These are phyloP conservation scores for Margarornis squamiger DNA, from an alignment of 2,797 vertebrate species.

Conservation along the genomic window DNA sequence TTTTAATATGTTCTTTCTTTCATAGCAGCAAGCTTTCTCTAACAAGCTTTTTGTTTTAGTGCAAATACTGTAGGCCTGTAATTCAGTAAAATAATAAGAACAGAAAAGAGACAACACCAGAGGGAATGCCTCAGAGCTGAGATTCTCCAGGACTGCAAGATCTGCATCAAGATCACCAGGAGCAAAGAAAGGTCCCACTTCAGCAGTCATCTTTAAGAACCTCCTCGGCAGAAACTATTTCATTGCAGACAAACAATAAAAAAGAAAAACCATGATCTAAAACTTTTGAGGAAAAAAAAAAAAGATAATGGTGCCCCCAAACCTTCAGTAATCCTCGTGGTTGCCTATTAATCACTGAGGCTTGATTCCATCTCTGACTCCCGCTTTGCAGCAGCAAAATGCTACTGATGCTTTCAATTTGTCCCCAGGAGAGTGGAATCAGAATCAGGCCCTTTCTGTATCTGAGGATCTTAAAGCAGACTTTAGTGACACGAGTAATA, in stretches of 20 bases:
- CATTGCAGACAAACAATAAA: neutral
- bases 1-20: constrained; percentile 75
- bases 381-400: neutral
- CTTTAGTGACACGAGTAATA: constrained; percentile 64
- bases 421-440: neutral
- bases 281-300: neutral
- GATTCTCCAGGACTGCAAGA: constrained; percentile 51
- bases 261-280: neutral
- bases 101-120: constrained; percentile 46
- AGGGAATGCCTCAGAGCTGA: constrained; percentile 61
- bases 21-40: constrained; percentile 81
- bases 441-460: constrained; percentile 12
- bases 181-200: constrained; percentile 31
- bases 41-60: constrained; percentile 80
- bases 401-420: neutral
- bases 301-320: constrained; percentile 57
- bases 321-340: constrained; percentile 42
- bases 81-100: constrained; percentile 72
- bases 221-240: constrained; percentile 36
- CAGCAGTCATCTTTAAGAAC: constrained; percentile 56
- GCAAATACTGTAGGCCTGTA: constrained; percentile 80
- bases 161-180: constrained; percentile 28
- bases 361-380: neutral
- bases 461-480: constrained; percentile 60
- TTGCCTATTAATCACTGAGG: neutral